Base-by-base conservation (phyloP, 2,888 invertebrate species). In the Nemapogon koenigi region DNA sequence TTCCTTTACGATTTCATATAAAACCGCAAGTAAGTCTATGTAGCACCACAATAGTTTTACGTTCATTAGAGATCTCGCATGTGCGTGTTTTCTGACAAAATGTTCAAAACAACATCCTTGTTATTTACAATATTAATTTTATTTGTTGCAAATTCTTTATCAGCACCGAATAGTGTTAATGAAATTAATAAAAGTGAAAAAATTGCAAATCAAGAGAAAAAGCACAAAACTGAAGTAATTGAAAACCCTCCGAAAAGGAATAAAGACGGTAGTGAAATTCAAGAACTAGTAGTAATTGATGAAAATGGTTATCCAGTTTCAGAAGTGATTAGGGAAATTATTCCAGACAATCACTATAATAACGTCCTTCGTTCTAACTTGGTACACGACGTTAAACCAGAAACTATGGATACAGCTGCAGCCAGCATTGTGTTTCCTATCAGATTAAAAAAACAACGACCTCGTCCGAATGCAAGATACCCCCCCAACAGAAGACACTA, bases 371-470 rank as follows among this genome's bases (percentile, higher is more conserved):
- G n/a, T n/a, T n/a, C n/a, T n/a, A n/a, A n/a, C n/a, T 10, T 22
- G 22, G 6, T 7, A 4, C 3, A 16, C 10, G 31, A 31, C n/a
- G 4, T 11, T 16, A 14, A n/a, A 33, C 2, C 18, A 6, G 33
- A 33, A 6, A 33, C 19, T 11, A 33, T 33, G 33, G 13, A 33
- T 11, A 19, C 33, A 3, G 73, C 72, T 1, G 68, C 62, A 37
- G 37, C 28, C 4, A 33, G 33, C 16, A 17, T 17, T 19, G 2
- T 8, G 70, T 75, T 4, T 73, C 71, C 31, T 54, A 59, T 2
- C 73, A 71, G 2, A 48, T 62, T 2, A 51, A 45, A 14, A 53
- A 51, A 41, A 55, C 51, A 25, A 50, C n/a, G n/a, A n/a, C n/a
- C n/a, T n/a, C n/a, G n/a, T n/a, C n/a, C n/a, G n/a, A n/a, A n/a